These are phyloP conservation scores for Melanitta fusca DNA, from an alignment of 2,797 vertebrate species.

Conservation along the genomic window DNA sequence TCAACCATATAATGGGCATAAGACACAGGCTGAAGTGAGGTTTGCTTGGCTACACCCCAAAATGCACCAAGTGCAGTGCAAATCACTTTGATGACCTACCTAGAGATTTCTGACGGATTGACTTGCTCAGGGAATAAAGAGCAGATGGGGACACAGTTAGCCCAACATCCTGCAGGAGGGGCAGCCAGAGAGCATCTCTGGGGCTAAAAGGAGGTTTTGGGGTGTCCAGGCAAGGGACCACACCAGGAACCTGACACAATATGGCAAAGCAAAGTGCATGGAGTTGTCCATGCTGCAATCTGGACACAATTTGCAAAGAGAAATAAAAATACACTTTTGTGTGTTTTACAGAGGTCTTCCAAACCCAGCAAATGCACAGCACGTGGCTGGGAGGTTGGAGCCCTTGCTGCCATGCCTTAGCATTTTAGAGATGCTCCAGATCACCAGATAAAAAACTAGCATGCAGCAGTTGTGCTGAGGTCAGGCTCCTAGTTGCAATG, in stretches of 20 bases:
- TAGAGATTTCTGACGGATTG: neutral
- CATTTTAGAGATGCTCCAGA: neutral
- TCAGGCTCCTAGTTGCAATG: slow-evolving; percentile 22
- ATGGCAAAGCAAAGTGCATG: accelerated
- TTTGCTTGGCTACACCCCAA: neutral
- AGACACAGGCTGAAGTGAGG: neutral
- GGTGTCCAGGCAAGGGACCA: neutral
- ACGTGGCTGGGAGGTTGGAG: accelerated
- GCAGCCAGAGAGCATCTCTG: accelerated
- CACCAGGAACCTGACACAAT: neutral
- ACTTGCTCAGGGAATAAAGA: neutral
- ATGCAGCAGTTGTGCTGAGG: neutral
- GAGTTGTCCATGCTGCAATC: neutral
- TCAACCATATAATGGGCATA: accelerated
- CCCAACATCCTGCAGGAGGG: neutral
- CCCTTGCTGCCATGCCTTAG: neutral
- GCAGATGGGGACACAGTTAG: neutral
- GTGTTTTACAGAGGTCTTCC: neutral
- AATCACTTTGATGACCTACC: neutral
- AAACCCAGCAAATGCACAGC: neutral
- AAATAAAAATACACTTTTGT: neutral
- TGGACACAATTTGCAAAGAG: neutral
- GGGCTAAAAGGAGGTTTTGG: neutral
- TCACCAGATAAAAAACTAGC: neutral
- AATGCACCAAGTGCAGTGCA: neutral